These are phyloP conservation scores for Notospermus geniculatus DNA, from an alignment of 1,140 invertebrate genomes.

Conservation along the genomic window DNA sequence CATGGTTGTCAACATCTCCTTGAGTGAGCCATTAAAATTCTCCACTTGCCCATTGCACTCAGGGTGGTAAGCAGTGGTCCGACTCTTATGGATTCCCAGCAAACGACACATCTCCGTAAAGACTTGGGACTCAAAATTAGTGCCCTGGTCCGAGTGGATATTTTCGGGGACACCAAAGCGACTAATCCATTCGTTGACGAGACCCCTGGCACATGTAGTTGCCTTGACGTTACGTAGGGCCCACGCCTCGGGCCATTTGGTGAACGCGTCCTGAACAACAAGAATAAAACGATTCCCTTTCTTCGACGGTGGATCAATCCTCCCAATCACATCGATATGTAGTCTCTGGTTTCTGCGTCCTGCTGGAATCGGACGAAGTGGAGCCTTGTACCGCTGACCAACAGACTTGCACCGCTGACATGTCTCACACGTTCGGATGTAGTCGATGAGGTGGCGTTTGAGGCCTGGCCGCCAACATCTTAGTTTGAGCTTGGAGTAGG, in stretches of 20 bases:
- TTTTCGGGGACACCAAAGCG: slow-evolving; percentile 14
- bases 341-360: slow-evolving; percentile 18
- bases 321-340: slow-evolving; percentile 20
- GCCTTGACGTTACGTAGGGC: slow-evolving; percentile 32
- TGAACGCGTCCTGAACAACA: slow-evolving; percentile 36
- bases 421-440: slow-evolving; percentile 15
- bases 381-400: slow-evolving; percentile 6
- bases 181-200: slow-evolving; percentile 14
- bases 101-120: slow-evolving; percentile 32
- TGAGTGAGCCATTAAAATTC: slow-evolving; percentile 36
- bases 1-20: slow-evolving; percentile 29
- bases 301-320: slow-evolving; percentile 5
- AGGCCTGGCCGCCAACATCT: slow-evolving; percentile 23
- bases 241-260: slow-evolving; percentile 32
- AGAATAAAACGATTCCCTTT: slow-evolving; percentile 33
- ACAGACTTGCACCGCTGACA: slow-evolving; percentile 17
- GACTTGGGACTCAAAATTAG: slow-evolving; percentile 16
- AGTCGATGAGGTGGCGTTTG: slow-evolving; percentile 2
- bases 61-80: slow-evolving; percentile 44
- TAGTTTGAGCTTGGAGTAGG: slow-evolving; percentile 14
- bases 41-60: slow-evolving; percentile 52
- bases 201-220: slow-evolving; percentile 36
- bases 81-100: slow-evolving; percentile 40
- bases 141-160: slow-evolving; percentile 17
- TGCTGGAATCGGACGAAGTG: not conserved